Evolutionary conservation across 2,113 vertebrate species (phyloP).

Genomic region (Microtus richardsoni): DNA sequence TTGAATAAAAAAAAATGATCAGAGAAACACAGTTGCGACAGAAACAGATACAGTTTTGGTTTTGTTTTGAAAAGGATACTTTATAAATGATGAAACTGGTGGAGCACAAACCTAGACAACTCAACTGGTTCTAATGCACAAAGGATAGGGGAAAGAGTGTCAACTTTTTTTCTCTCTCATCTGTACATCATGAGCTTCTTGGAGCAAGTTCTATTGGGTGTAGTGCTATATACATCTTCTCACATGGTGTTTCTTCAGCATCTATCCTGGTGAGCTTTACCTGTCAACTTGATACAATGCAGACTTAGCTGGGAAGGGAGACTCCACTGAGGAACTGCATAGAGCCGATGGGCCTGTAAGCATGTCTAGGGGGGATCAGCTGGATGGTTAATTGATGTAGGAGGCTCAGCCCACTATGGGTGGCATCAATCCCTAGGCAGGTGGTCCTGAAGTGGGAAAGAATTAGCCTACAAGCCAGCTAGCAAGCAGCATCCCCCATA

Average conservation of each 20-base stretch:
- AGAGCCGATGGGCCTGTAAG: neutral
- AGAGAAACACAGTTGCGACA: neutral
- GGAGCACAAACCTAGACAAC: no score
- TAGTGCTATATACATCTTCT: neutral
- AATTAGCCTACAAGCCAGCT: neutral
- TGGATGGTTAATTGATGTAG: neutral
- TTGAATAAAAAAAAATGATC: no score
- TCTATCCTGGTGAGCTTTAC: neutral
- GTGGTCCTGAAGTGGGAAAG: neutral
- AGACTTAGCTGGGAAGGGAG: neutral
- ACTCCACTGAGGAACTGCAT: no score
- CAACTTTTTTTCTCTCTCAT: neutral
- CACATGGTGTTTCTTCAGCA: neutral
- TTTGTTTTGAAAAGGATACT: neutral
- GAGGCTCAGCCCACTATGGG: neutral
- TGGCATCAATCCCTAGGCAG: neutral
- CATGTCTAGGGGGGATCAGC: neutral
- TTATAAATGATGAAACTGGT: neutral
- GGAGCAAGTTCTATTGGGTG: neutral
- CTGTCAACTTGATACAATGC: neutral
- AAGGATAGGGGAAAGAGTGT: neutral
- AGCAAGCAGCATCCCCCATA: no score
- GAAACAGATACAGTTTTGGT: neutral
- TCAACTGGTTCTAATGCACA: neutral
- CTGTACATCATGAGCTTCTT: neutral